Conservation (phyloP, 37 sponge, comb jelly and placozoan genomes). For the Ephydatia muelleri region DNA sequence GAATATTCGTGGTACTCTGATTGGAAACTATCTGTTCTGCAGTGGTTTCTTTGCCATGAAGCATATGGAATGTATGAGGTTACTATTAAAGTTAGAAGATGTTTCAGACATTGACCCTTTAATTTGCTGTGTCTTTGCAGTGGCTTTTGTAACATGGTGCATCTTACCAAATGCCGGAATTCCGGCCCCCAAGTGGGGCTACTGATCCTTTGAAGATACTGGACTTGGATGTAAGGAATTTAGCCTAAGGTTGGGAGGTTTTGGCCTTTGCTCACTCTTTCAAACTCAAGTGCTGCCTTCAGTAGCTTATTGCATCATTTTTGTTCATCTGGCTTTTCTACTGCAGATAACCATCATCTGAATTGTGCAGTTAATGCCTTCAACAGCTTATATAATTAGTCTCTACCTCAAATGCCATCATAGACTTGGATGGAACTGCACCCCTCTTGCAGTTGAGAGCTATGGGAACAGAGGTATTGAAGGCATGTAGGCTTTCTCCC, state of each 20-base stretch:
- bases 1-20: background rate
- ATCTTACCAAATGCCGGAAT: background rate
- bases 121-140: background rate
- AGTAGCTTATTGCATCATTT: background rate
- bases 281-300: background rate
- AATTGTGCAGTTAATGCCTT: background rate
- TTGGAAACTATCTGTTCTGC: background rate
- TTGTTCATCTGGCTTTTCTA: background rate
- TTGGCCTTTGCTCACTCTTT: background rate
- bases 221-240: background rate
- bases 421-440: too few species aligned
- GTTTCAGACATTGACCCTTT: background rate
- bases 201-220: background rate
- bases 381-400: background rate
- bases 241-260: background rate
- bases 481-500: too few species aligned
- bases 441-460: too few species aligned
- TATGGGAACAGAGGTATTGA: too few species aligned
- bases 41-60: background rate
- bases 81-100: background rate
- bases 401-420: background rate
- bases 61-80: background rate
- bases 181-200: background rate
- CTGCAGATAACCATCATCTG: conserved; percentile 1
- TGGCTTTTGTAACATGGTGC: background rate